Conservation (phyloP, 2,888 invertebrate genomes). For the Meliscaeva auricollis region DNA sequence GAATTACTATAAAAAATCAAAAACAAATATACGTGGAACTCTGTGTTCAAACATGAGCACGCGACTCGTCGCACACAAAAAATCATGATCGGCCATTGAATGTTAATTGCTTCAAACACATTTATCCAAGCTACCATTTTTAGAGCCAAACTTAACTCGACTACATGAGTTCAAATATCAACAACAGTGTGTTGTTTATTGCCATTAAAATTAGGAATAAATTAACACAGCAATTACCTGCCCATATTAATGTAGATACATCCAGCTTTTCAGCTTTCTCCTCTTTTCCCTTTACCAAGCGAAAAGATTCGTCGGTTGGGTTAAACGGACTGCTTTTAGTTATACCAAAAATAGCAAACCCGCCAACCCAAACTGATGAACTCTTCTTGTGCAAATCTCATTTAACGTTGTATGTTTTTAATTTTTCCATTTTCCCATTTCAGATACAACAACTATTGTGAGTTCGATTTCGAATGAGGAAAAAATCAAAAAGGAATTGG, state of each 20-base stretch:
- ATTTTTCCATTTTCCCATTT: conserved; percentile 40
- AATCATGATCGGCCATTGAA: conserved; percentile 12
- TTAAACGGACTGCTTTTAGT: conserved; percentile 9
- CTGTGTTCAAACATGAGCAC: background rate
- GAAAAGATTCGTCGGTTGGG: conserved; percentile 15
- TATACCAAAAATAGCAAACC: conserved; percentile 37
- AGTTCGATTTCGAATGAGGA: conserved; percentile 80
- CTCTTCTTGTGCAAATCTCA: conserved; percentile 26
- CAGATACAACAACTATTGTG: conserved; percentile 80
- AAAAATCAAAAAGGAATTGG: conserved; percentile 82
- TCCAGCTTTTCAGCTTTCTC: conserved; percentile 17
- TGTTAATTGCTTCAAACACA: conserved; percentile 18
- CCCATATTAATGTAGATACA: background rate
- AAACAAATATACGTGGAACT: background rate
- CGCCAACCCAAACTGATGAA: conserved; percentile 27
- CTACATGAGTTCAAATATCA: conserved; percentile 10
- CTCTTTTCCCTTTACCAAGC: background rate
- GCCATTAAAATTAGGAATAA: conserved; percentile 49
- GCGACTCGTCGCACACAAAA: conserved; percentile 3
- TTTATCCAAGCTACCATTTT: background rate
- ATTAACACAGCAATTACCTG: conserved; percentile 61
- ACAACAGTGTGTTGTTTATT: conserved; percentile 21
- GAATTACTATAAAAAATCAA: background rate
- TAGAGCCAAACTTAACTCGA: background rate
- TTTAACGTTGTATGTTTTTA: conserved; percentile 47